A percentile compares a stretch with the other conserved stretches of the same genome.
These are phyloP conservation scores for Berghia stephanieae DNA, from an alignment of 1,140 invertebrate genomes.

Conservation along the genomic window DNA sequence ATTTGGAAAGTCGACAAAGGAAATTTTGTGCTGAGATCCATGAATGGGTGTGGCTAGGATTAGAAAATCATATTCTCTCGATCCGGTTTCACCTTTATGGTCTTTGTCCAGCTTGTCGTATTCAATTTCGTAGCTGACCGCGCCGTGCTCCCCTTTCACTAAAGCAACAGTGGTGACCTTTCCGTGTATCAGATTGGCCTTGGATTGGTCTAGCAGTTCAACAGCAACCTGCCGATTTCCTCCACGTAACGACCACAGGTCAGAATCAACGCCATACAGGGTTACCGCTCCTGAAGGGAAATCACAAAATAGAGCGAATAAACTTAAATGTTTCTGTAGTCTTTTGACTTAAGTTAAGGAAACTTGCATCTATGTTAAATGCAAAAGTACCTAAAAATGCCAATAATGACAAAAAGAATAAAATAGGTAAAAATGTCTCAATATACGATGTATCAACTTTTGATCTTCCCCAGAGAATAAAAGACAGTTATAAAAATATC, in stretches of 20 bases:
- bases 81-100: slow-evolving; percentile 30
- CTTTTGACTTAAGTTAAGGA: not conserved
- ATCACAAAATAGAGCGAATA: slow-evolving; percentile 6
- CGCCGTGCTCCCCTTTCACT: slow-evolving; percentile 41
- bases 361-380: too few species aligned
- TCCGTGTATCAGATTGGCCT: slow-evolving; percentile 65
- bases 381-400: not conserved
- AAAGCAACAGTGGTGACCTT: slow-evolving; percentile 58
- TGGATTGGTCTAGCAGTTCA: slow-evolving; percentile 64
- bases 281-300: slow-evolving; percentile 67
- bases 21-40: slow-evolving; percentile 62
- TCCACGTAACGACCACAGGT: slow-evolving; percentile 73
- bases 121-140: slow-evolving; percentile 43
- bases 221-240: slow-evolving; percentile 73
- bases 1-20: slow-evolving; percentile 66
- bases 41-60: slow-evolving; percentile 72
- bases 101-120: slow-evolving; percentile 34
- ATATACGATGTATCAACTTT: not conserved
- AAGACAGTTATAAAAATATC: too few species aligned
- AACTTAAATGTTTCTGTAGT: not conserved
- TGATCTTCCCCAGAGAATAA: too few species aligned
- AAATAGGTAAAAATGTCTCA: not conserved
- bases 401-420: not conserved
- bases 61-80: slow-evolving; percentile 71
- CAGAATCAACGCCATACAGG: slow-evolving; percentile 70